Conservation (phyloP, 2,888 invertebrate genomes). For the Gymnosoma rotundatum region DNA sequence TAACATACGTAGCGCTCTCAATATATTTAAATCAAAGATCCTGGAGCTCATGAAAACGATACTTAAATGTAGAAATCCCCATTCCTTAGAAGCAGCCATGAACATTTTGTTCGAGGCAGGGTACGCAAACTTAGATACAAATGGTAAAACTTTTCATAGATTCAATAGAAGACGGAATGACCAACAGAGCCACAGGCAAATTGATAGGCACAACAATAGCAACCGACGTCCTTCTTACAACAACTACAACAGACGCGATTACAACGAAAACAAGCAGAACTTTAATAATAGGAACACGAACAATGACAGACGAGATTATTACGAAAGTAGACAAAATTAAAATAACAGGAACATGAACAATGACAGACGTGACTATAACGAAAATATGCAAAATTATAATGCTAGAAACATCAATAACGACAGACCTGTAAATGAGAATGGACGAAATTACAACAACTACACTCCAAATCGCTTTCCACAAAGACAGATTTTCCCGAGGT, state of each 20-base stretch:
- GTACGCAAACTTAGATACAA: slow-evolving; percentile 18
- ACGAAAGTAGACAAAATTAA: slow-evolving; percentile 1
- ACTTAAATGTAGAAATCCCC: slow-evolving; percentile 16
- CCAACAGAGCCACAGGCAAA: background rate
- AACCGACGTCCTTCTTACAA: slow-evolving; percentile 3
- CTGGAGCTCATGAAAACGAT: no score
- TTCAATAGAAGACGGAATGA: slow-evolving; percentile 34
- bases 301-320: slow-evolving; percentile 15
- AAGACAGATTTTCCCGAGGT: slow-evolving; percentile 16
- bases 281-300: slow-evolving; percentile 15
- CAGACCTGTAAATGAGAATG: background rate
- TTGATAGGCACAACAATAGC: slow-evolving; percentile 5
- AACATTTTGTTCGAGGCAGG: slow-evolving; percentile 19
- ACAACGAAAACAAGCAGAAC: background rate
- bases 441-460: slow-evolving; percentile 14
- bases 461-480: slow-evolving; percentile 30
- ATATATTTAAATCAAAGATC: slow-evolving; percentile 42
- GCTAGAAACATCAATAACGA: no score
- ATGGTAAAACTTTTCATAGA: slow-evolving; percentile 66
- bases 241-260: slow-evolving; percentile 1
- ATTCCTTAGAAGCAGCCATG: slow-evolving; percentile 2
- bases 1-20: slow-evolving; percentile 64
- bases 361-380: slow-evolving; percentile 21
- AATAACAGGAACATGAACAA: slow-evolving; percentile 20
- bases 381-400: slow-evolving; percentile 26